Evolutionary conservation across 1,140 invertebrate genomes (phyloP).

Genomic region (Habropoda laboriosa): DNA sequence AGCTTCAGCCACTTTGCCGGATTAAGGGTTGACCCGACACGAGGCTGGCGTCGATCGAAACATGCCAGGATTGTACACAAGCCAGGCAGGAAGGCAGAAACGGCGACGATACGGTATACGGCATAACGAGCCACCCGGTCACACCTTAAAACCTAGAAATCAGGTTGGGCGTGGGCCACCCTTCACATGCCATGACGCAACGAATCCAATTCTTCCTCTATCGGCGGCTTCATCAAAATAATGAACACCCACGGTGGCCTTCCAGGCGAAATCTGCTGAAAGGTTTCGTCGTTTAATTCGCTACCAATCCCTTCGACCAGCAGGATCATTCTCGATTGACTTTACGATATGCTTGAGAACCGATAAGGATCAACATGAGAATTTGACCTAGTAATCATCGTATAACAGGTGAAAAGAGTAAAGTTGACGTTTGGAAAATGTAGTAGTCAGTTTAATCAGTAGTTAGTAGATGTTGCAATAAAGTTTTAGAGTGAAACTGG

Average conservation of each 20-base stretch:
- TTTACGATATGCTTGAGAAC: too few relatives aligned
- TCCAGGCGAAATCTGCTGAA: not conserved
- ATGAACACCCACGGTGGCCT: slow-evolving; percentile 12
- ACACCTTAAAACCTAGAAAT: slow-evolving; percentile 74
- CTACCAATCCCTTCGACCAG: not conserved
- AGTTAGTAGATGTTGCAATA: too few relatives aligned
- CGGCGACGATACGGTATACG: slow-evolving; percentile 14
- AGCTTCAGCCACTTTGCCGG: slow-evolving; percentile 54
- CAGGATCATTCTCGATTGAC: not conserved
- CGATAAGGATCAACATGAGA: too few relatives aligned
- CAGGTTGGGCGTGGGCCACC: slow-evolving; percentile 54
- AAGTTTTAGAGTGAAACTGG: too few relatives aligned
- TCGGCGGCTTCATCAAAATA: slow-evolving; percentile 39
- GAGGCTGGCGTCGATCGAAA: slow-evolving; percentile 49
- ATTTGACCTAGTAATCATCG: too few relatives aligned
- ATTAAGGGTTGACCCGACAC: slow-evolving; percentile 58
- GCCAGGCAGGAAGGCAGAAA: slow-evolving; percentile 11
- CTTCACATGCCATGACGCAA: slow-evolving; percentile 41
- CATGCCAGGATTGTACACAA: slow-evolving; percentile 34
- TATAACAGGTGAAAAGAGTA: too few relatives aligned
- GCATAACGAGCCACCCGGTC: slow-evolving; percentile 56
- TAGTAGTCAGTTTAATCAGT: too few relatives aligned
- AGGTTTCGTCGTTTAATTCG: slow-evolving; percentile 36
- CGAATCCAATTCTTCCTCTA: slow-evolving; percentile 31
- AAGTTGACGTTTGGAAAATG: too few relatives aligned